A percentile compares a stretch with the other conserved stretches of the same genome.
Conservation (phyloP, 2,888 invertebrate genomes). For the Nephrotoma appendiculata region DNA sequence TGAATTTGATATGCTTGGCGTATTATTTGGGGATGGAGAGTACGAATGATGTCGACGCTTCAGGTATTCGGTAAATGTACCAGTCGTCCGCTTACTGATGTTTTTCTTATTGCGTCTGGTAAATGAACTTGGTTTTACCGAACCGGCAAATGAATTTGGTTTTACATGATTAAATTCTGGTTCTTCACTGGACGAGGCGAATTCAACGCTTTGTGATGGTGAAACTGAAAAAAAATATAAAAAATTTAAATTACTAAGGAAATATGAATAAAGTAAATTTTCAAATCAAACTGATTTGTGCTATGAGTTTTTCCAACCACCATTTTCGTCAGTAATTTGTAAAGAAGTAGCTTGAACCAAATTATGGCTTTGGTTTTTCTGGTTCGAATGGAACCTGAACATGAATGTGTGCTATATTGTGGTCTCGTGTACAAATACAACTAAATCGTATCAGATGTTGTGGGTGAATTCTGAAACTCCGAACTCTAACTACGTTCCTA, state of each 20-base stretch:
- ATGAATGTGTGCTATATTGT: no score
- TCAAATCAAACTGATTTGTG: no score
- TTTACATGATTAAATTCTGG: constrained; percentile 25
- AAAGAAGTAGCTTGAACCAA: no score
- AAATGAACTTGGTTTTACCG: constrained; percentile 19
- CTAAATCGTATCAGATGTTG: no score
- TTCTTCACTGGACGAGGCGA: constrained; percentile 31
- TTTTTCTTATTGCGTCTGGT: constrained; percentile 31
- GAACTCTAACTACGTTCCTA: no score
- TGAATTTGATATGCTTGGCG: not conserved
- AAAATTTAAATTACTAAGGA: not conserved
- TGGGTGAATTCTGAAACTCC: no score
- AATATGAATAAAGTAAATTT: not conserved
- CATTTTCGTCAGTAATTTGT: no score
- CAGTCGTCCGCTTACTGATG: constrained; percentile 32
- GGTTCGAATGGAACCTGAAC: no score
- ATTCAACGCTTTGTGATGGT: constrained; percentile 17
- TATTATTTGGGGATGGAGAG: constrained; percentile 1
- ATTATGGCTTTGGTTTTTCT: no score
- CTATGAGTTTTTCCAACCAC: no score
- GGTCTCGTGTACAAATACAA: no score
- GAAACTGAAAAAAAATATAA: not conserved
- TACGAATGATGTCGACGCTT: not conserved
- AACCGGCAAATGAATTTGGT: constrained; percentile 24
- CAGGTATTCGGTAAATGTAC: constrained; percentile 25